These are phyloP conservation scores for Campoplex capitator DNA, from an alignment of 2,888 invertebrate species.

Conservation along the genomic window DNA sequence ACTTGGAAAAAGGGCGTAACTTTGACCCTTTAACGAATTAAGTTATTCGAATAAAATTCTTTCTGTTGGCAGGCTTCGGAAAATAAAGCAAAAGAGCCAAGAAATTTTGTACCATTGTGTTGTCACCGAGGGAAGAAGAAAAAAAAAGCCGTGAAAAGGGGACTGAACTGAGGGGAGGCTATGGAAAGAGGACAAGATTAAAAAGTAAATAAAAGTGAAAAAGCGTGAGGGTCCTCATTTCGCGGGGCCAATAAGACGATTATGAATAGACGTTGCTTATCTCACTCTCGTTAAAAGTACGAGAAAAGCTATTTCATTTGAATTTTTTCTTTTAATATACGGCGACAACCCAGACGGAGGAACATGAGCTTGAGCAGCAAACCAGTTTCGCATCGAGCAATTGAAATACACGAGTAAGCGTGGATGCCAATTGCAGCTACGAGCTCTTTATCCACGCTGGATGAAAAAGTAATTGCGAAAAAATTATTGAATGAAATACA, in stretches of 20 bases:
- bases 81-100: slow-evolving; percentile 37
- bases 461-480: slow-evolving; percentile 64
- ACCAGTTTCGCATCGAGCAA: slow-evolving; percentile 63
- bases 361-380: slow-evolving; percentile 59
- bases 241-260: slow-evolving; percentile 62
- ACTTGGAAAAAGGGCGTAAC: neutral
- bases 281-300: slow-evolving; percentile 51
- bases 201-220: slow-evolving; percentile 26
- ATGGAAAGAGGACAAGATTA: neutral
- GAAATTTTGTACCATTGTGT: slow-evolving; percentile 61
- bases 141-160: neutral
- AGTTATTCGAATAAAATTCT: neutral
- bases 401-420: slow-evolving; percentile 53
- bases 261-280: slow-evolving; percentile 66
- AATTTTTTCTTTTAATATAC: slow-evolving; percentile 43
- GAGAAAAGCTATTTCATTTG: slow-evolving; percentile 59
- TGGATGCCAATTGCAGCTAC: slow-evolving; percentile 57
- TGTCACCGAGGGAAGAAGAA: neutral
- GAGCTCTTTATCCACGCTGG: slow-evolving; percentile 44
- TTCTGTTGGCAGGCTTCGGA: neutral
- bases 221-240: slow-evolving; percentile 31
- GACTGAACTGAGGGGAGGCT: neutral
- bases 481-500: slow-evolving; percentile 66
- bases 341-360: neutral
- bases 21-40: neutral